Conservation (phyloP, 2,888 invertebrate species). For the Plagodis pulveraria region DNA sequence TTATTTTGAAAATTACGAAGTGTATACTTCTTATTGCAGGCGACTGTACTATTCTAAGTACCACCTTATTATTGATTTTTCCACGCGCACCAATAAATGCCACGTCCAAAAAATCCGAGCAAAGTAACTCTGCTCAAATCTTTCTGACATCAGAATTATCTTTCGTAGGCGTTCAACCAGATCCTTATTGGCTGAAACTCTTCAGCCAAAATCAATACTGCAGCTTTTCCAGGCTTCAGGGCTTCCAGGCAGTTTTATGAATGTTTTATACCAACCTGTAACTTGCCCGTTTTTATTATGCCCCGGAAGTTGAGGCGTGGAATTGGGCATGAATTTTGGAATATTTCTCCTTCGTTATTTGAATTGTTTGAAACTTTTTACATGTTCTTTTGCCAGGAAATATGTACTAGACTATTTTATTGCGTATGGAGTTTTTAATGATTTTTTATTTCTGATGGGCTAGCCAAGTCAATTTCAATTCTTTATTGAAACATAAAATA, state of each 20-base stretch:
- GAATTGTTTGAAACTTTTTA: background rate
- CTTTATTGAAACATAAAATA: too few relatives aligned
- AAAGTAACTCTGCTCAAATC: slow-evolving; percentile 33
- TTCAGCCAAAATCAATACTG: slow-evolving; percentile 63
- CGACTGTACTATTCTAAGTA: too few relatives aligned
- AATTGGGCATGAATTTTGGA: slow-evolving; percentile 15
- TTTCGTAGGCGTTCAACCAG: slow-evolving; percentile 50
- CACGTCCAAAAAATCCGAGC: slow-evolving; percentile 30
- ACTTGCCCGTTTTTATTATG: slow-evolving; percentile 38
- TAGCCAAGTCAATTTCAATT: too few relatives aligned
- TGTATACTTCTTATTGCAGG: too few relatives aligned
- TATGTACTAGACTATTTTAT: too few relatives aligned
- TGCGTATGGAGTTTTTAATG: too few relatives aligned
- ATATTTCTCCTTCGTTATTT: slow-evolving; percentile 4
- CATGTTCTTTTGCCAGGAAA: too few relatives aligned
- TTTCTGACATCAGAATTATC: slow-evolving; percentile 36
- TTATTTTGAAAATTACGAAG: too few relatives aligned
- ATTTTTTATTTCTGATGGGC: too few relatives aligned
- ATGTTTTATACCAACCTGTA: slow-evolving; percentile 57
- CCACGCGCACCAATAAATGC: slow-evolving; percentile 3
- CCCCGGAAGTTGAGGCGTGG: slow-evolving; percentile 12
- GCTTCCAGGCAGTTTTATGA: slow-evolving; percentile 49
- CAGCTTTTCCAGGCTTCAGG: slow-evolving; percentile 27
- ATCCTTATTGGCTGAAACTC: slow-evolving; percentile 49
- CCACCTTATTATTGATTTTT: background rate